Evolutionary conservation across 2,888 invertebrate species (phyloP), one percentile per base, ranked within the genome.

Genomic region (Meliscaeva auricollis): DNA sequence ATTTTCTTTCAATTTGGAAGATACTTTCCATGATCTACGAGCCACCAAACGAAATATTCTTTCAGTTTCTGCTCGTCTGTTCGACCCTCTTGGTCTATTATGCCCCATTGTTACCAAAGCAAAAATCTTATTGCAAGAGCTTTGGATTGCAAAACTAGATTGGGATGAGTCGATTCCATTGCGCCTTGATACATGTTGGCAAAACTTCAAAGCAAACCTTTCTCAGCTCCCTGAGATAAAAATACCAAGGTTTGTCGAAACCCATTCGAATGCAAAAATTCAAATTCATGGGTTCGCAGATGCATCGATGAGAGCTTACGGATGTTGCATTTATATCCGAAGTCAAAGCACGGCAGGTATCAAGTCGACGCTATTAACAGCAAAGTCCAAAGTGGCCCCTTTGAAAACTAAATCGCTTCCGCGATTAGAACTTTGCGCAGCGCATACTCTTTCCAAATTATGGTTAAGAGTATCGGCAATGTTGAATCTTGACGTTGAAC

Each of bases 111-210:
- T 76, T 9, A 56, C 48, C 30, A 76, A 68, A 68, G 68, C 56
- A 32, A 76, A 76, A 48, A 76, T 56, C 32, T 22, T 64, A 11
- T 44, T 75, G 13, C 56, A 75, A 75, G 35, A 60, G 15, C 69
- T 64, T 52, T 78, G 72, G 64, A 35, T 78, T 32, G 66, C 22
- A 15, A 75, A 64, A 70, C 41, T 48, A 68, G 60, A 77, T 20
- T 83, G 83, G 87, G 69, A 87, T 66, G 75, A 83, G 32, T 69
- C 79, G 38, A 48, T 87, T 73, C 74, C 78, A 41, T 73, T 69
- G 69, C 35, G 41, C 46, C 46, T 77, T 35, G 60, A 56, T 50
- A 70, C 68, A 0, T 48, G 60, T 30, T 80, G 73, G 69, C 22
- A 54, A 20, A 62, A 46, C n/a, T 74, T 80, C n/a, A 69, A 62